A percentile compares a stretch with the other conserved stretches of the same genome.
Evolutionary conservation across 92 coral and sea anemone genomes (phyloP).

Genomic region (Blastomussa wellsi): DNA sequence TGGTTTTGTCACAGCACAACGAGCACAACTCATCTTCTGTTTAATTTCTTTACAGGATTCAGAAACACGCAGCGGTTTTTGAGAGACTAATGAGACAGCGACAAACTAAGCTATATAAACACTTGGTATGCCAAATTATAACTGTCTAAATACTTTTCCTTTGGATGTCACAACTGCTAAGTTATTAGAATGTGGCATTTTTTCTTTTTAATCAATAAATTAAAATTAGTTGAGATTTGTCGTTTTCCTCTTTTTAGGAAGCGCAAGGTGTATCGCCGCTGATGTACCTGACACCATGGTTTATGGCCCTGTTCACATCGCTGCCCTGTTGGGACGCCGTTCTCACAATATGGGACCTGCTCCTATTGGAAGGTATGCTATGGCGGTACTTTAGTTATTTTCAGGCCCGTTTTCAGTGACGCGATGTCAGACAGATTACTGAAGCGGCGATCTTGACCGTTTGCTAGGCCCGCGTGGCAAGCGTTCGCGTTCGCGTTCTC

Average conservation of each 20-base stretch:
- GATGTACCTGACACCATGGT: constrained; percentile 95
- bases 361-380: constrained; percentile 76
- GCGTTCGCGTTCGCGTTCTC: no score
- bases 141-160: neutral
- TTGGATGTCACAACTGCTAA: neutral
- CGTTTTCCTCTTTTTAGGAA: constrained; percentile 43
- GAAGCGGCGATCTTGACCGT: no score
- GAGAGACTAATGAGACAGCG: constrained; percentile 86
- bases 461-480: no score
- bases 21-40: neutral
- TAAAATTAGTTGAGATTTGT: neutral
- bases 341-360: constrained; percentile 89
- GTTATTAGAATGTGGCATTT: neutral
- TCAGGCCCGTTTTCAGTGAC: no score
- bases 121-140: constrained; percentile 63
- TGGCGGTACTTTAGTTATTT: neutral
- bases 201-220: neutral
- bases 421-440: no score
- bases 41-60: constrained; percentile 62
- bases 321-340: constrained; percentile 97
- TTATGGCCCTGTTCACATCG: constrained; percentile 93
- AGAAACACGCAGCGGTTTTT: constrained; percentile 89
- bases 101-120: constrained; percentile 67
- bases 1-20: neutral
- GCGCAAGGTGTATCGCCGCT: constrained; percentile 76